Evolutionary conservation across 2,113 vertebrate species (phyloP), one percentile per base, ranked within the genome.

Genomic region (Paralichthys olivaceus): DNA sequence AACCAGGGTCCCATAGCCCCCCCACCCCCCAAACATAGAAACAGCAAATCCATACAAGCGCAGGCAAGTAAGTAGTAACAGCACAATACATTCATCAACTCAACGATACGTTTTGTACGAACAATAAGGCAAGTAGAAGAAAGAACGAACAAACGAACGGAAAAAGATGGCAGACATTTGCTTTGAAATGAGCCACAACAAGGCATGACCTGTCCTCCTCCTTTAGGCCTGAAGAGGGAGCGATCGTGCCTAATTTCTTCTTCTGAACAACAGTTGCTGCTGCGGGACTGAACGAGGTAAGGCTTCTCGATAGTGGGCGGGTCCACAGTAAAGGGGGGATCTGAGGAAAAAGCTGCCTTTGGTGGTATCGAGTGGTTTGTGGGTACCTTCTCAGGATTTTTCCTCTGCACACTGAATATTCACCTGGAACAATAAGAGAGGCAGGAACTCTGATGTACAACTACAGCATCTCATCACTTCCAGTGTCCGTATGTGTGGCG

Each of bases 11-110:
- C 51, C 37, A 37, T 28, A 56, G 45, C n/a, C 29, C 29, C 58
- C 60, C n/a, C 25, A 34, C 51, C 49, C 45, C 51, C 51, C 74
- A 51, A 89, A 98, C 97, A 95, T 94, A 95, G 93, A 96, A 96
- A 95, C 95, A 95, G 89, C 93, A 93, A 94, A 96, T 91, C 94
- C 91, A 96, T 93, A 94, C 94, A 95, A 95, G 96, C 94, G 96
- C 97, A 98, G 96, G 97, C 97, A 98, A 96, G 96, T 91, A 98
- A 97, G 96, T 96, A 94, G 94, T 96, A 93, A 97, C 95, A 94
- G 96, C 96, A 98, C 97, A 92, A 94, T 96, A 98, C 96, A 95
- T 97, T 98, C 96, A 96, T 95, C 88, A 94, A 95, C 92, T 94
- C 89, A 97, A 95, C 96, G 91, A 95, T 94, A 96, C 92, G 90